These are phyloP conservation scores for Pelodiscus sinensis DNA, from an alignment of 2,113 vertebrate species.

Conservation along the genomic window DNA sequence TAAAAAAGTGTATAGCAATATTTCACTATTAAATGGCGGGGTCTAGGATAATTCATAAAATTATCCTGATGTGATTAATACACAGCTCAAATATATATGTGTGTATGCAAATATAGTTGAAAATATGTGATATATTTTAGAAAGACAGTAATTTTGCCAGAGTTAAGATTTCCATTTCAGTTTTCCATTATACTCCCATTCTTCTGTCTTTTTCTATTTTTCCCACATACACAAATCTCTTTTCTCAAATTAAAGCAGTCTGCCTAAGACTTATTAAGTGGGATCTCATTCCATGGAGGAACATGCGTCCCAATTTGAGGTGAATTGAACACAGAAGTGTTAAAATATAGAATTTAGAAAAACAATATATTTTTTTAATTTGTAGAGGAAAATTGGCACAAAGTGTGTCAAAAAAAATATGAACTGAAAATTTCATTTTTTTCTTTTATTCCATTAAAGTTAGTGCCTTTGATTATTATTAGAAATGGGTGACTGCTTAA, in stretches of 20 bases:
- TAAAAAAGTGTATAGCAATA: background rate
- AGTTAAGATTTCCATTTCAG: background rate
- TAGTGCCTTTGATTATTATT: no score
- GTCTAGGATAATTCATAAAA: constrained; percentile 21
- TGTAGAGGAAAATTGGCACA: background rate
- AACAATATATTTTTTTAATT: background rate
- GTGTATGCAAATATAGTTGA: background rate
- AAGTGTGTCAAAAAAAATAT: background rate
- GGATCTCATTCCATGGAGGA: background rate
- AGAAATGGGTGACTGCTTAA: no score
- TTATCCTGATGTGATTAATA: background rate
- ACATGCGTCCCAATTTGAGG: background rate
- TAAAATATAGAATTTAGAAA: background rate
- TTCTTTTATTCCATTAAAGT: background rate
- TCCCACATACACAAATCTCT: background rate
- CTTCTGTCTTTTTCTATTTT: background rate
- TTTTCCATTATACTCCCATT: background rate
- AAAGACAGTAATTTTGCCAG: background rate
- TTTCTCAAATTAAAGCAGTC: background rate
- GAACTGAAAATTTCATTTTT: background rate
- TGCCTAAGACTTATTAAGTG: background rate
- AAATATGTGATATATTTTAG: background rate
- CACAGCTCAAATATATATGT: accelerated
- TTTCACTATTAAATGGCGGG: background rate
- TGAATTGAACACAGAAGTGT: background rate